Conservation (phyloP, 1,140 invertebrate species). For the Pseudobourletiella spinata region DNA sequence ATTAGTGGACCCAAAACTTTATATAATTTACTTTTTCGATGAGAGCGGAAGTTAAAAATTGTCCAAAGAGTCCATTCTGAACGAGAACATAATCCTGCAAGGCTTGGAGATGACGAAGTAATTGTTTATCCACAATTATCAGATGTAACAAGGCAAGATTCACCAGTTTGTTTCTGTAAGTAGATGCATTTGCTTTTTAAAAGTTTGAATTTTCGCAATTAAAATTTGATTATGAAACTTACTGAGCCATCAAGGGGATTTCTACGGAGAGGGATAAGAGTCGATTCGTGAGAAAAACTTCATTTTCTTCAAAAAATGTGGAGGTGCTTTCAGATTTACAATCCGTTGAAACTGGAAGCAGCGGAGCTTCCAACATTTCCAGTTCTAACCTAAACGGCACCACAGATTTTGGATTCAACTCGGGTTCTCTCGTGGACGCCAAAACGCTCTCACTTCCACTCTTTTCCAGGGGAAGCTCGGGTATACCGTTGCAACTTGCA, state of each 20-base stretch:
- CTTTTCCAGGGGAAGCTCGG: too few species aligned
- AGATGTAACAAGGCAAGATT: conserved; percentile 23
- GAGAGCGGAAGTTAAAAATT: conserved; percentile 13
- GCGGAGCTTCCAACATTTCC: background rate
- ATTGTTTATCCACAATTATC: conserved; percentile 24
- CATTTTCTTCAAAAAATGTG: background rate
- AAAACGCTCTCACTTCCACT: too few species aligned
- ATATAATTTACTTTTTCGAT: conserved; percentile 22
- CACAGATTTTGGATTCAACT: too few species aligned
- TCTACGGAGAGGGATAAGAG: conserved; percentile 20
- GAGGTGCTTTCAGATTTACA: background rate
- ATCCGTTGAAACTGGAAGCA: too few species aligned
- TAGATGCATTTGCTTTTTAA: background rate
- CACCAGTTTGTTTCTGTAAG: conserved; percentile 18
- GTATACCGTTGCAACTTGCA: too few species aligned
- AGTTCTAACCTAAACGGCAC: background rate
- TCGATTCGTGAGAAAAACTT: conserved; percentile 12
- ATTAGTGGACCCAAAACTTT: too few species aligned
- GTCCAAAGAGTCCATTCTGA: conserved; percentile 32
- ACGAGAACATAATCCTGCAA: conserved; percentile 29
- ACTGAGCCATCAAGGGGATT: conserved; percentile 26
- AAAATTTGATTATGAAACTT: background rate
- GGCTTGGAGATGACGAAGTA: conserved; percentile 24
- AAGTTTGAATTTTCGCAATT: background rate
- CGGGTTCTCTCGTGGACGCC: too few species aligned